These are phyloP conservation scores for Daktulosphaira vitifoliae DNA, from an alignment of 1,140 invertebrate genomes.

Conservation along the genomic window DNA sequence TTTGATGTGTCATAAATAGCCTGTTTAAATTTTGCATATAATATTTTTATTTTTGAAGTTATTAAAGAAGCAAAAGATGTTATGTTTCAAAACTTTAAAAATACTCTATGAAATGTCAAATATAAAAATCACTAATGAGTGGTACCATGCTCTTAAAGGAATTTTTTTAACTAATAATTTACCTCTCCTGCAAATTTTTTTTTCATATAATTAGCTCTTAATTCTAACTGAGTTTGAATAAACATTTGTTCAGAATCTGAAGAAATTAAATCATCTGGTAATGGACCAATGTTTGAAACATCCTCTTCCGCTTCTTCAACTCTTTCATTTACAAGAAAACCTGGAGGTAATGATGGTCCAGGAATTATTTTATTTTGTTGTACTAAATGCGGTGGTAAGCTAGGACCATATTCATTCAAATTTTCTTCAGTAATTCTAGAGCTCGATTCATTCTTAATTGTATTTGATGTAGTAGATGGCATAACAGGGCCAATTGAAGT, in stretches of 20 bases:
- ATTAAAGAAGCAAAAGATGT: too few species aligned
- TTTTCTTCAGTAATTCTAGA: background rate
- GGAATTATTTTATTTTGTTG: background rate
- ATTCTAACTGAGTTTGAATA: conserved; percentile 20
- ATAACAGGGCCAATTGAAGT: conserved; percentile 32
- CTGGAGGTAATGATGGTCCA: conserved; percentile 18
- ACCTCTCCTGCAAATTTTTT: conserved; percentile 26
- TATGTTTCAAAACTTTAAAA: too few species aligned
- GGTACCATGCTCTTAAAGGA: too few species aligned
- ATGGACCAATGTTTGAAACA: conserved; percentile 24
- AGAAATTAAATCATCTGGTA: conserved; percentile 9
- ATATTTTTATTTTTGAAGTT: too few species aligned
- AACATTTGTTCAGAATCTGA: conserved; percentile 8
- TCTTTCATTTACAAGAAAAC: background rate
- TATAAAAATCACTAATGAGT: too few species aligned
- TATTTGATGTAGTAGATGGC: background rate
- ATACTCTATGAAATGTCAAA: too few species aligned
- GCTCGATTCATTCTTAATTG: too few species aligned
- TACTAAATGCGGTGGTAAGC: conserved; percentile 29
- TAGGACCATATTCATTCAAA: conserved; percentile 34
- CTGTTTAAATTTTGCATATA: too few species aligned
- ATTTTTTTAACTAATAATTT: too few species aligned
- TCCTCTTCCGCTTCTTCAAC: conserved; percentile 19
- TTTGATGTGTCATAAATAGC: too few species aligned
- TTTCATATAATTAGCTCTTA: conserved; percentile 30